These are phyloP conservation scores for Rhopalosiphum nymphaeae DNA, from an alignment of 2,888 invertebrate species.

Conservation along the genomic window DNA sequence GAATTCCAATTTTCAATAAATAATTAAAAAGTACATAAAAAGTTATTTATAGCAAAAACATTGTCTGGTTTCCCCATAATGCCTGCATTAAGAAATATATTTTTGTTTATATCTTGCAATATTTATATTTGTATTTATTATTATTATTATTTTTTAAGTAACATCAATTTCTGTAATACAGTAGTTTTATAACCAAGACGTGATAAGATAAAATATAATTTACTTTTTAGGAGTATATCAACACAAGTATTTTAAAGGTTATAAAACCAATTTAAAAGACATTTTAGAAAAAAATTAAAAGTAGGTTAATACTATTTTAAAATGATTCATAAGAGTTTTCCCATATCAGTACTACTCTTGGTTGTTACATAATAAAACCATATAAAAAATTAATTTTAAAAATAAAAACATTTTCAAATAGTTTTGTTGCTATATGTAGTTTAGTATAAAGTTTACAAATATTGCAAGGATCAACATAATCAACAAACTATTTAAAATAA, in stretches of 20 bases:
- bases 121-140: too few species aligned
- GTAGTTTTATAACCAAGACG: background rate
- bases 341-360: background rate
- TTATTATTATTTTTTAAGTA: too few species aligned
- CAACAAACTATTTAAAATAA: background rate
- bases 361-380: background rate
- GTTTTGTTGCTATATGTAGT: background rate
- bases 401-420: background rate
- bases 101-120: too few species aligned
- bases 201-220: background rate
- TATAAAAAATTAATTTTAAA: background rate
- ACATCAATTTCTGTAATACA: too few species aligned
- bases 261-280: background rate
- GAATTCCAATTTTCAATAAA: background rate
- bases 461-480: background rate
- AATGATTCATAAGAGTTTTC: background rate
- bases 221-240: background rate
- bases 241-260: background rate
- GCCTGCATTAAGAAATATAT: too few species aligned
- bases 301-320: background rate
- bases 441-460: background rate
- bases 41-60: too few species aligned
- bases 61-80: too few species aligned
- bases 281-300: background rate
- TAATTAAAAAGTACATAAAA: background rate